phyloP scores from a whole-genome alignment of 1,140 invertebrate genomes.

The Sitophilus oryzae region DNA sequence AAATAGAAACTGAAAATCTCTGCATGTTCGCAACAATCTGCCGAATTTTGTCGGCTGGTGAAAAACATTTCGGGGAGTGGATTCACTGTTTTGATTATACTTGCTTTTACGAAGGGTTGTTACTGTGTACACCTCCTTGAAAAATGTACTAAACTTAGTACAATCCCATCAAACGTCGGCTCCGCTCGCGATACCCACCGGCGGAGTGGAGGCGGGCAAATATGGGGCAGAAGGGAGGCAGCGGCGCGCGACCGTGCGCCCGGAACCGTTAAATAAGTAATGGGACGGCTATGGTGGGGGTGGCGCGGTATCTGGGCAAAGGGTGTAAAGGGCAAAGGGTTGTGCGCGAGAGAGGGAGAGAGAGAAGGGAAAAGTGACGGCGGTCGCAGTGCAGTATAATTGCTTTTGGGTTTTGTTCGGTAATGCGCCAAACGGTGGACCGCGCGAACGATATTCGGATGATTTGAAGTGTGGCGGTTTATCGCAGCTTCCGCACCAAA shows the following conservation, averaged over 20 bases:
- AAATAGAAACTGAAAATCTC: too few species aligned
- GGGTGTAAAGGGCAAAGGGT: too few species aligned
- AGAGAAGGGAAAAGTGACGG: too few species aligned
- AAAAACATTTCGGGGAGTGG: background rate
- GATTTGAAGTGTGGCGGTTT: too few species aligned
- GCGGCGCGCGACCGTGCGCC: background rate
- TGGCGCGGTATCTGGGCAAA: background rate
- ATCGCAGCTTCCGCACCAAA: slow-evolving; percentile 1
- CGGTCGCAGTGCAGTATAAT: background rate
- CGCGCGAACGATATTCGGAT: too few species aligned
- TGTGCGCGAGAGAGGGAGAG: too few species aligned
- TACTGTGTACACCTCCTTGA: too few species aligned
- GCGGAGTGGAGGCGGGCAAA: background rate
- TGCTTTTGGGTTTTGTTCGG: background rate
- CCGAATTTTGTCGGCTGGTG: too few species aligned
- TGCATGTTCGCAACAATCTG: too few species aligned
- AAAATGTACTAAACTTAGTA: background rate
- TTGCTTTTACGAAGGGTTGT: background rate
- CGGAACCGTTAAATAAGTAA: background rate
- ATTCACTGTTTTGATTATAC: background rate
- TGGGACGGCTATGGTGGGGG: background rate
- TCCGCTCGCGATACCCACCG: background rate
- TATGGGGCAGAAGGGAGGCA: too few species aligned
- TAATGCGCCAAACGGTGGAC: background rate
- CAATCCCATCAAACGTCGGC: too few species aligned